These are phyloP conservation scores for Xiphorhynchus elegans DNA, from an alignment of 2,113 vertebrate species.

Conservation along the genomic window DNA sequence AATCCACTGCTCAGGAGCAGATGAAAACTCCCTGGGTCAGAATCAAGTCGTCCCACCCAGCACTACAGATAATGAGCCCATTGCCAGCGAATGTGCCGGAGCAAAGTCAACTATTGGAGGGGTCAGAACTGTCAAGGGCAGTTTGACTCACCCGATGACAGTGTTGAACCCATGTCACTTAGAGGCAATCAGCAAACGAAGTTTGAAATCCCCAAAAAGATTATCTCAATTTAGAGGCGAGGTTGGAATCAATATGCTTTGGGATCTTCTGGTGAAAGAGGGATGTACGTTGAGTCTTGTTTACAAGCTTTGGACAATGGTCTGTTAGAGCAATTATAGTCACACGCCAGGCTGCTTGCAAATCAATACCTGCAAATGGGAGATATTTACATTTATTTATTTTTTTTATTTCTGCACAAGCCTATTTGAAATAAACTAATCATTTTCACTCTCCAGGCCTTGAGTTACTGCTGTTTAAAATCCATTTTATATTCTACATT, in stretches of 20 bases:
- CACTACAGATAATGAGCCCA: conserved; percentile 40
- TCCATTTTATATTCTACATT: not conserved
- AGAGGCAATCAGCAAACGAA: conserved; percentile 58
- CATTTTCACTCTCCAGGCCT: not conserved
- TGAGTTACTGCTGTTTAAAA: conserved; percentile 30
- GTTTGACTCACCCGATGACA: conserved; percentile 10
- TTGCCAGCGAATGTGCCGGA: not conserved
- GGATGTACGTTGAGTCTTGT: not conserved
- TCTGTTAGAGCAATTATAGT: conserved; percentile 44
- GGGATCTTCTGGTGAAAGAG: not conserved
- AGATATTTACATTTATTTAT: not conserved
- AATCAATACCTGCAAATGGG: conserved; percentile 50
- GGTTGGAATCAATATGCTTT: conserved; percentile 31
- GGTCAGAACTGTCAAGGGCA: conserved; percentile 57
- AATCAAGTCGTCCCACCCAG: not conserved
- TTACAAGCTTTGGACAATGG: conserved; percentile 49
- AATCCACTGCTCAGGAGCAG: not conserved
- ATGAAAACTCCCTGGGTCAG: conserved; percentile 46
- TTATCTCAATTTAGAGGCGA: conserved; percentile 20
- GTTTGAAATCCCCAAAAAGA: conserved; percentile 47
- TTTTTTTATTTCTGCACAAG: not conserved
- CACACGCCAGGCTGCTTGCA: not conserved
- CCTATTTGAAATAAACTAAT: conserved; percentile 4
- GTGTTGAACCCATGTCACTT: conserved; percentile 26
- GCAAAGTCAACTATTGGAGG: conserved; percentile 10